These are phyloP conservation scores for Passer domesticus DNA, from an alignment of 2,113 vertebrate species.

Conservation along the genomic window DNA sequence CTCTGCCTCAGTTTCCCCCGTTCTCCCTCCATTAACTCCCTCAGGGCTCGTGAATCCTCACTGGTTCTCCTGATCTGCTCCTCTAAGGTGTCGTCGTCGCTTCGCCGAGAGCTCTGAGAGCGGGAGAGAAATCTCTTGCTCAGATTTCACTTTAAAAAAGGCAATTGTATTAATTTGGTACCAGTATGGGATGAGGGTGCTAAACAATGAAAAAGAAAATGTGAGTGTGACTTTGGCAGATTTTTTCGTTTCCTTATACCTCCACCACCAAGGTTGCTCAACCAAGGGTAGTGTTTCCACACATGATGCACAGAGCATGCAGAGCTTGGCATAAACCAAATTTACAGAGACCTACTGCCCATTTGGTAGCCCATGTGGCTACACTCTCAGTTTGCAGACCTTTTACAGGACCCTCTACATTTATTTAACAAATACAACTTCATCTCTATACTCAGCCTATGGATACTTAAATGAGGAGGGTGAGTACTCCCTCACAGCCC, in stretches of 20 bases:
- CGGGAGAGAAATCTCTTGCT: slow-evolving; percentile 17
- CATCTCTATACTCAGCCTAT: not conserved
- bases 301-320: not conserved
- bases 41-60: slow-evolving; percentile 87
- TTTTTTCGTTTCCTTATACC: not conserved
- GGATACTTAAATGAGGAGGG: not conserved
- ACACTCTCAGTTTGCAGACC: not conserved
- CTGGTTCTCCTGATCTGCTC: slow-evolving; percentile 91
- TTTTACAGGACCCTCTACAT: not conserved
- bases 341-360: not conserved
- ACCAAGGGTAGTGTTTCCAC: not conserved
- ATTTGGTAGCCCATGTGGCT: not conserved
- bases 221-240: not conserved
- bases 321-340: not conserved
- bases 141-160: slow-evolving; percentile 14
- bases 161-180: not conserved
- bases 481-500: not conserved
- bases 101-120: slow-evolving; percentile 86
- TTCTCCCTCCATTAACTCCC: slow-evolving; percentile 89
- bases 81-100: slow-evolving; percentile 93
- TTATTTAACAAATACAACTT: not conserved
- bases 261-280: not conserved
- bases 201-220: not conserved
- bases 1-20: slow-evolving; percentile 84
- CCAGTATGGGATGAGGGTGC: not conserved